Base-by-base conservation (phyloP, 1,140 invertebrate genomes). In the Hestina assimilis region DNA sequence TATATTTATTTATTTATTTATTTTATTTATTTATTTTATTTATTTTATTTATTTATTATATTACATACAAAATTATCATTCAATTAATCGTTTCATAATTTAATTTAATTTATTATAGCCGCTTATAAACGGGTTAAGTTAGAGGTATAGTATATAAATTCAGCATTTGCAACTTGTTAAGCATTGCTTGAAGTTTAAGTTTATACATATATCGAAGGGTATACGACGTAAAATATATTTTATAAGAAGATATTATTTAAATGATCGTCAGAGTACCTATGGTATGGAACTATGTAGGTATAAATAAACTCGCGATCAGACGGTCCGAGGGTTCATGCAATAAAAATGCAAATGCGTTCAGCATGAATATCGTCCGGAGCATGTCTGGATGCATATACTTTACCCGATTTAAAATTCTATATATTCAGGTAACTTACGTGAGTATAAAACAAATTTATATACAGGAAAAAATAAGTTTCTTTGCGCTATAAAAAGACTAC, bases 331-430 rank as follows among this genome's bases (percentile, higher is more conserved):
- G 31, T 53, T 48, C 41, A 55, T 53, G 56, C 56, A 65, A 68
- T 68, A 68, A 69, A 69, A 66, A 73, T 69, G 59, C 56, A 72
- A 72, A 72, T 62, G 53, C 43, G 20, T 11, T 48, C 46, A n/a
- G 29, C 38, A 31, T 47, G 31, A 67, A 63, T 33, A 58, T 58
- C 40, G 35, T 50, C 56, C 42, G 38, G 56, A 43, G 24, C 47
- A 53, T 46, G 58, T 55, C 42, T 56, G 40, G 20, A 58, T 66
- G 55, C 61, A 51, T 33, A 54, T 53, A 63, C 11, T 48, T 47
- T 45, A 51, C 23, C 43, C 57, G 52, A 21, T 26, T 57, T 60
- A 45, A 63, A 47, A 63, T 60, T 56, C 57, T 45, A 48, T 33
- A 46, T 19, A 31, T 51, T 23, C 59, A 54, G 35, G 45, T 63